A percentile compares a stretch with the other conserved stretches of the same genome.
phyloP scores from a whole-genome alignment of 1,140 invertebrate genomes.

The Cepaea nemoralis region DNA sequence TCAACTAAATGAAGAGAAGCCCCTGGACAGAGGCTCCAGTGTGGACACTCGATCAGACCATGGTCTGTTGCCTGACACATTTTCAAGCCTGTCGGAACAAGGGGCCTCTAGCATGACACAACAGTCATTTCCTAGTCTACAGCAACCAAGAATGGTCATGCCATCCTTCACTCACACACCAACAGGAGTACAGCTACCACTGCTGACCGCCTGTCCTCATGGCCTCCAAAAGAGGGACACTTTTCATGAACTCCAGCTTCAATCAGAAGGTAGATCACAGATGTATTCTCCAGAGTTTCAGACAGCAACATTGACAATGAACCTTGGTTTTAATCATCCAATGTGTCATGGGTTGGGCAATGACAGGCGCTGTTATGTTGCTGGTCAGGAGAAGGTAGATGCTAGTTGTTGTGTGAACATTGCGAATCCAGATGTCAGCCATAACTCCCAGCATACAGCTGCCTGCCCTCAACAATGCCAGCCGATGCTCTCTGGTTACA shows the following conservation, averaged over 20 bases:
- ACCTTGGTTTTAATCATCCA: background rate
- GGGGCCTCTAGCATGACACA: background rate
- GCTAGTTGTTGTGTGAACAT: background rate
- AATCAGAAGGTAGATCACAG: background rate
- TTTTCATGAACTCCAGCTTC: background rate
- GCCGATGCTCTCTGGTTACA: background rate
- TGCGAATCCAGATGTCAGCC: background rate
- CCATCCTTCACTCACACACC: constrained; percentile 21
- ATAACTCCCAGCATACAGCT: background rate
- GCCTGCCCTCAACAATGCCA: background rate
- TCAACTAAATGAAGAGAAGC: no score
- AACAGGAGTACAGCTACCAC: constrained; percentile 19
- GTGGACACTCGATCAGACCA: background rate
- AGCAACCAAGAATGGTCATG: constrained; percentile 27
- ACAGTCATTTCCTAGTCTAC: constrained; percentile 5
- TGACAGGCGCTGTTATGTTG: background rate
- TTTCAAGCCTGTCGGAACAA: background rate
- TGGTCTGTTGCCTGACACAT: background rate
- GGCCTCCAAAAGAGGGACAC: background rate
- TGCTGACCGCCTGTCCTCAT: background rate
- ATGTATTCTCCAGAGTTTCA: background rate
- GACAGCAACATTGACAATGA: background rate
- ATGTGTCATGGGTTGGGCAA: background rate
- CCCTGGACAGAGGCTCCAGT: background rate
- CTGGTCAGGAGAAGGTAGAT: background rate